Percentiles rank a stretch among this genome's conserved stretches.
Conservation (phyloP, 2,888 invertebrate genomes). For the Apamea anceps region DNA sequence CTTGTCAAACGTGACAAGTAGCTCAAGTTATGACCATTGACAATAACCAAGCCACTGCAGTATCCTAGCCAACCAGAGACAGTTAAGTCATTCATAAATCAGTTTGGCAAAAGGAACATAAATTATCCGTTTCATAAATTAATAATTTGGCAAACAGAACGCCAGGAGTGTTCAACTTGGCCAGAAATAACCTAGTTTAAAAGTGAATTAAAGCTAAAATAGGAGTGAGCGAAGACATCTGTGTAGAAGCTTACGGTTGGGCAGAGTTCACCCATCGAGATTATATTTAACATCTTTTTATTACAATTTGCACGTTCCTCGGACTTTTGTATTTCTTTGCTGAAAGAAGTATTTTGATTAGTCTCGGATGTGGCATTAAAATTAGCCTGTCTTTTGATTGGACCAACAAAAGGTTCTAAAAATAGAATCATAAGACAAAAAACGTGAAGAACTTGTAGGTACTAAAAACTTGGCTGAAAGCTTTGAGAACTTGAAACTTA, state of each 20-base stretch:
- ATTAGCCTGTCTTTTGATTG: constrained; percentile 2
- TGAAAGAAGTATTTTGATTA: neutral
- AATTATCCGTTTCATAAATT: constrained; percentile 52
- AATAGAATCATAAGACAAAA: constrained; percentile 17
- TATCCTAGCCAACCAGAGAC: constrained; percentile 2
- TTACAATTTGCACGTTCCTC: constrained; percentile 29
- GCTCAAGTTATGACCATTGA: constrained; percentile 32
- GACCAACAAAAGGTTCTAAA: neutral
- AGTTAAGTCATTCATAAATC: constrained; percentile 51
- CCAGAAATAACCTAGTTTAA: constrained; percentile 61
- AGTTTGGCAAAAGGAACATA: constrained; percentile 45
- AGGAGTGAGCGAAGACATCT: constrained; percentile 56
- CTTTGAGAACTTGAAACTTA: constrained; percentile 39
- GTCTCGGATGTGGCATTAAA: constrained; percentile 7
- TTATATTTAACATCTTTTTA: constrained; percentile 43
- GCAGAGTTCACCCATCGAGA: constrained; percentile 33
- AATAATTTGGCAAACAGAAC: constrained; percentile 54
- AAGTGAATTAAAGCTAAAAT: constrained; percentile 59
- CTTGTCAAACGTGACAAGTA: constrained; percentile 30
- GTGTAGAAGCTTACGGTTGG: constrained; percentile 48
- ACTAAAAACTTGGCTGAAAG: constrained; percentile 21
- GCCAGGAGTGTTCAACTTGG: constrained; percentile 44
- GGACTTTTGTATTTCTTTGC: neutral
- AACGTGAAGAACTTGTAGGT: constrained; percentile 9
- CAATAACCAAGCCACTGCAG: constrained; percentile 5